Evolutionary conservation across 1,140 invertebrate species (phyloP).

Genomic region (Drosophila pandora): DNA sequence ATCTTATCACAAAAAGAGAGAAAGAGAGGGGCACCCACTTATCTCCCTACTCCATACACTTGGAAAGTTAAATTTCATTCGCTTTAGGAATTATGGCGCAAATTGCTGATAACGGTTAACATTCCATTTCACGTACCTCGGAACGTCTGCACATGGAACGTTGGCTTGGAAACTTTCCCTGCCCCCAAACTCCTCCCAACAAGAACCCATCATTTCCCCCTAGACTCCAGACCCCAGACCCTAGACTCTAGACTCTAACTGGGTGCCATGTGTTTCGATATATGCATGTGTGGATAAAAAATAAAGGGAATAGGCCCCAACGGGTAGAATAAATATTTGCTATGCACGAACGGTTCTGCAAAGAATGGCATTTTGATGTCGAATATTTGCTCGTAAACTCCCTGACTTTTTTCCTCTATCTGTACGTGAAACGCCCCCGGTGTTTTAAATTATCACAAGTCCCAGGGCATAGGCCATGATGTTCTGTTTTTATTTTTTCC

Average conservation of each 20-base stretch:
- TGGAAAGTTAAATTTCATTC: constrained; percentile 66
- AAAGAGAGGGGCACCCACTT: constrained; percentile 40
- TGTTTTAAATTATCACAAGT: constrained; percentile 22
- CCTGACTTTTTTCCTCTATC: constrained; percentile 3
- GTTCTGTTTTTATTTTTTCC: constrained; percentile 16
- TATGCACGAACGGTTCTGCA: constrained; percentile 51
- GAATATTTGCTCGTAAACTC: constrained; percentile 55
- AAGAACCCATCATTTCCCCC: neutral
- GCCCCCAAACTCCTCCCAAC: neutral
- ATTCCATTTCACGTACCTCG: constrained; percentile 29
- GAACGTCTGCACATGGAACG: constrained; percentile 3
- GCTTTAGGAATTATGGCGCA: constrained; percentile 65
- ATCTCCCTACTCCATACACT: constrained; percentile 37
- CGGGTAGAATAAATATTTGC: constrained; percentile 66
- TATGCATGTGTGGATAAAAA: constrained; percentile 1
- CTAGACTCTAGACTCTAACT: constrained; percentile 6
- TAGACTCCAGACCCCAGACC: constrained; percentile 1
- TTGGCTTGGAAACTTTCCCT: constrained; percentile 15
- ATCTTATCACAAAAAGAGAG: constrained; percentile 53
- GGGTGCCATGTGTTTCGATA: constrained; percentile 31
- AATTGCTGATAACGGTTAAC: constrained; percentile 63
- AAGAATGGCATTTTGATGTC: constrained; percentile 64
- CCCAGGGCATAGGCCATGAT: constrained; percentile 42
- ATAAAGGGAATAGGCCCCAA: constrained; percentile 1
- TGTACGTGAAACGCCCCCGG: constrained; percentile 24